Base-by-base conservation (phyloP, 2,797 vertebrate species). In the Sandelia bainsii region DNA sequence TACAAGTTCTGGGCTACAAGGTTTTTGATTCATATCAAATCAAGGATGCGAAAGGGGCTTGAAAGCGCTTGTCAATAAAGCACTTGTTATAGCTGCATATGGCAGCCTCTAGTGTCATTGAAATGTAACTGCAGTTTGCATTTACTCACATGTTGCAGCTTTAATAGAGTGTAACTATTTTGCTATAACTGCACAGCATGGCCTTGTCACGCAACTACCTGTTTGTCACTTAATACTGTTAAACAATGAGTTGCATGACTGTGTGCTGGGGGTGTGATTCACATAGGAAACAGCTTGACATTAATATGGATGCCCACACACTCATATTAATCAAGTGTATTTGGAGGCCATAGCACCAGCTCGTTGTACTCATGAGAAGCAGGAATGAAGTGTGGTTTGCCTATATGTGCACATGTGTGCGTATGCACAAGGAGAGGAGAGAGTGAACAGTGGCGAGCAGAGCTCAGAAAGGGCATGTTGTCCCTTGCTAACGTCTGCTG, bases 241-340 rank as follows among this genome's bases (percentile, higher is more conserved):
- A 32, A 3, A 8, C 8, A 23, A 32, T 20, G 50, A 29, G 20
- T 60, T 37, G 10, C 34, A 10, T 12, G 34, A 37, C 44, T 37
- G 54, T 59, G 13, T 45, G 37, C 32, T 58, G 29, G 29, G 29
- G 4, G 34, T 37, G 32, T 62, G 45, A 77, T 10, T 52, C 42
- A 56, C 45, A 56, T 27, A 14, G 60, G 40, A 17, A 61, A 48
- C 57, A 61, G 32, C n/a, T 45, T 62, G 22, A 65, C 53, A 40
- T 22, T 48, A 61, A 17, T 17, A 44, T 20, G 25, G 20, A 23
- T 45, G 29, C n/a, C 29, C n/a, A 25, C 46, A 10, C 44, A 62
- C n/a, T 16, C 48, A 56, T 70, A 62, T 16, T 23, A 48, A 56
- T 70, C 54, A 42, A 45, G 42, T 14, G 10, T 20, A 44, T 39